A percentile compares a stretch with the other conserved stretches of the same genome.
phyloP scores from a whole-genome alignment of 2,113 vertebrate genomes.

The zebrafish (Danio rerio) region DNA sequence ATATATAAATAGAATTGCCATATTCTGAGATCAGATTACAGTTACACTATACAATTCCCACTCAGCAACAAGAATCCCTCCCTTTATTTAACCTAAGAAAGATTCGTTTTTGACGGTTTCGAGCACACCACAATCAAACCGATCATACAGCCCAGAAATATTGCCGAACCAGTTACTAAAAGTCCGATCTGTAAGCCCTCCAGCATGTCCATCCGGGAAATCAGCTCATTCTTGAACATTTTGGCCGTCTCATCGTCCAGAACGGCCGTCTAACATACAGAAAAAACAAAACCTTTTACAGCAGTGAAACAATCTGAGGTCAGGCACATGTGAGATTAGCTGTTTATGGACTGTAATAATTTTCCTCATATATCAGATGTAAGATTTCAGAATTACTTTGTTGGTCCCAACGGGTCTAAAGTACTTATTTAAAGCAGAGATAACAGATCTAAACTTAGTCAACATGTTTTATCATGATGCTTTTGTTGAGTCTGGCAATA shows the following conservation, averaged over 20 bases:
- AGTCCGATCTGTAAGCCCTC: slow-evolving; percentile 72
- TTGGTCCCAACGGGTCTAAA: slow-evolving; percentile 16
- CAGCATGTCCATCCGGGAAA: slow-evolving; percentile 73
- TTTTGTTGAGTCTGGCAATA: not conserved
- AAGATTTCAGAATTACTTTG: not conserved
- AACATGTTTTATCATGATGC: not conserved
- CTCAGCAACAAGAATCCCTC: slow-evolving; percentile 1
- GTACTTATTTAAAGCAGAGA: not conserved
- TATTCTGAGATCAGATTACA: slow-evolving; percentile 1
- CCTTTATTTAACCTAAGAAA: not conserved
- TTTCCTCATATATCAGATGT: not conserved
- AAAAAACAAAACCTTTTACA: not conserved
- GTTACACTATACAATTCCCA: slow-evolving; percentile 18
- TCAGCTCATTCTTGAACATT: slow-evolving; percentile 80
- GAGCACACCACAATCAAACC: slow-evolving; percentile 70
- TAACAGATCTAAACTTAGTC: not conserved
- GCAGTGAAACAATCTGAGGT: not conserved
- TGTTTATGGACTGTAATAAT: not conserved
- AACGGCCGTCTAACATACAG: slow-evolving; percentile 78
- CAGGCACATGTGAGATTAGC: slow-evolving; percentile 17
- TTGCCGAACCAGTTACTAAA: slow-evolving; percentile 71
- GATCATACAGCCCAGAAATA: slow-evolving; percentile 76
- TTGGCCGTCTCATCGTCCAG: slow-evolving; percentile 85
- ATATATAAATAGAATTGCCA: slow-evolving; percentile 11
- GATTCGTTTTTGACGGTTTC: slow-evolving; percentile 33